Base-by-base conservation (phyloP, 1,140 invertebrate genomes). In the Drosophila biarmipes region DNA sequence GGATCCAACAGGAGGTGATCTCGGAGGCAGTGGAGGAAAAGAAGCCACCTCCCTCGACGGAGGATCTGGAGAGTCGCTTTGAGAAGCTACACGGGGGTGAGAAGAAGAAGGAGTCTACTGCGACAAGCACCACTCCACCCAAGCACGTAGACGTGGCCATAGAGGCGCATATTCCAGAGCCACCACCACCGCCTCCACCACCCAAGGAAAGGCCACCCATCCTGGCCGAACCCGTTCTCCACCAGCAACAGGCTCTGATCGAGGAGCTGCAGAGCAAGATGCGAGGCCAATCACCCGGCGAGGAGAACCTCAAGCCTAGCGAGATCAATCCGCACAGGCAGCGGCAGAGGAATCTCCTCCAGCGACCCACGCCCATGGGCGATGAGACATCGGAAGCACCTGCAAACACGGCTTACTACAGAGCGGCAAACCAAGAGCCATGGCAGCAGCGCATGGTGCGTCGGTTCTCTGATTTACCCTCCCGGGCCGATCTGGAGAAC, bases 331-430 rank as follows among this genome's bases (percentile, higher is more conserved):
- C 90, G 0, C 72, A 78, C n/a, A 55, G 80, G 29, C 29, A 31
- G 7, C 29, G 8, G 29, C 7, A 10, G 24, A 43, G 31, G 12
- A 57, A 53, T 21, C 49, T 77, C 15, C 75, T 73, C 42, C 84
- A 89, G 52, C 72, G 84, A 71, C 84, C 84, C 64, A 54, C 79
- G 40, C 51, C 84, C 38, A 89, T 89, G 85, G 84, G 84, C 67
- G 90, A 91, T 91, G 90, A 91, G 81, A 91, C 90, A 51, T 90
- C 82, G 90, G 90, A 91, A 91, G 66, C 90, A 91, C 90, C 84
- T 91, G 90, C 90, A 85, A 89, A 77, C 78, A 89, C 85, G 77
- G 90, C 90, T 90, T 90, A 85, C 80, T 75, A 79, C 64, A 85
- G 80, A 84, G 86, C 85, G 85, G 85, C 74, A 84, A 90, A 84